Percentiles rank a stretch among this genome's conserved stretches.
These are phyloP conservation scores for Sphaerodactylus townsendi DNA, from an alignment of 2,113 vertebrate species.

Conservation along the genomic window DNA sequence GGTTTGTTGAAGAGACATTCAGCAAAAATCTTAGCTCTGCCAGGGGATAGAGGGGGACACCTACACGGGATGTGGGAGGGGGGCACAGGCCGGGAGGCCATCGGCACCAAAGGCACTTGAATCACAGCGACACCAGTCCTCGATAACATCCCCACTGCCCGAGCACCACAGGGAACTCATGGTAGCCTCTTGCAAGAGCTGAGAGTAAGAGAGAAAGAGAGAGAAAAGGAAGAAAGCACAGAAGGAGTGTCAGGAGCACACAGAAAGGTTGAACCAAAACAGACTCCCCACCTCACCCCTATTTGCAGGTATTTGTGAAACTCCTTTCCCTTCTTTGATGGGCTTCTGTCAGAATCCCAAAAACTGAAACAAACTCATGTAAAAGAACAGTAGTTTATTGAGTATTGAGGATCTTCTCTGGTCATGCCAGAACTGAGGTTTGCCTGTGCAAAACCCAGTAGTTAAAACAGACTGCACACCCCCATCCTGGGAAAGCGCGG, in stretches of 20 bases:
- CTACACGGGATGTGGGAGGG: conserved; percentile 91
- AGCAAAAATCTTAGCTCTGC: neutral
- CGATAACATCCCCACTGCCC: conserved; percentile 93
- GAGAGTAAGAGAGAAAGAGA: conserved; percentile 16
- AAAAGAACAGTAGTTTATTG: no score
- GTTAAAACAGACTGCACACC: no score
- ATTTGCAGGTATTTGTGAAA: accelerated
- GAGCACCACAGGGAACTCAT: conserved; percentile 99
- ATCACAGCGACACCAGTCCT: conserved; percentile 98
- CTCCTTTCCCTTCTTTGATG: neutral
- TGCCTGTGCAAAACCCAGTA: no score
- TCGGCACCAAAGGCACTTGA: conserved; percentile 92
- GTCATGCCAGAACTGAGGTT: no score
- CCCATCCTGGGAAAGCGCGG: no score
- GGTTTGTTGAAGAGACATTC: neutral
- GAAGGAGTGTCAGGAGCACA: accelerated
- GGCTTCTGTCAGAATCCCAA: no score
- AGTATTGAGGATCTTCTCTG: no score
- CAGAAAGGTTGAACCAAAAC: neutral
- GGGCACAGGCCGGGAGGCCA: conserved; percentile 92
- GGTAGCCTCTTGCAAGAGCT: conserved; percentile 96
- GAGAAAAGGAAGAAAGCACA: conserved; percentile 19
- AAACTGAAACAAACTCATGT: no score
- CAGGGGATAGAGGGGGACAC: conserved; percentile 31
- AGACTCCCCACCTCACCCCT: neutral